These are phyloP conservation scores for Cosmopolites sordidus DNA, from an alignment of 2,888 invertebrate species.

Conservation along the genomic window DNA sequence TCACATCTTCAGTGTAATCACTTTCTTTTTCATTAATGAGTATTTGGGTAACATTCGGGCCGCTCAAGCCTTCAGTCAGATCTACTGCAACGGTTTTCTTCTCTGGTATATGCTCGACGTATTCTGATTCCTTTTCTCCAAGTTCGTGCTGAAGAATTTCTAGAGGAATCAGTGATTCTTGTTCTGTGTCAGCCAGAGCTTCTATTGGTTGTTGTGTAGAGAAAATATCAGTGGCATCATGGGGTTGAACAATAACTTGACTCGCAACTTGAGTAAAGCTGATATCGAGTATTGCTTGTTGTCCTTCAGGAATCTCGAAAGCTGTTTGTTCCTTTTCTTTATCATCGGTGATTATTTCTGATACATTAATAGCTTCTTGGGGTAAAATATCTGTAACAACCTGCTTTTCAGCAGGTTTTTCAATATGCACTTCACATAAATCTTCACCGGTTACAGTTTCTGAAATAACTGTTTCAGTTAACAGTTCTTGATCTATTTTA, in stretches of 20 bases:
- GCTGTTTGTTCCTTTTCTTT: slow-evolving; percentile 50
- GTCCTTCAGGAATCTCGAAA: slow-evolving; percentile 42
- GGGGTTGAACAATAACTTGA: slow-evolving; percentile 50
- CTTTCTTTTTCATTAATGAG: slow-evolving; percentile 50
- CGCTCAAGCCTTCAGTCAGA: slow-evolving; percentile 40
- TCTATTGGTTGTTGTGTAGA: slow-evolving; percentile 41
- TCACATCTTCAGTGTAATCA: slow-evolving; percentile 42
- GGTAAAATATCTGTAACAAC: slow-evolving; percentile 46
- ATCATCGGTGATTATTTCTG: slow-evolving; percentile 51
- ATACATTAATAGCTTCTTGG: slow-evolving; percentile 51
- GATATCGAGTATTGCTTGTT: slow-evolving; percentile 49
- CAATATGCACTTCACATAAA: slow-evolving; percentile 42
- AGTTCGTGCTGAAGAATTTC: slow-evolving; percentile 52
- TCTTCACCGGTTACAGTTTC: slow-evolving; percentile 56
- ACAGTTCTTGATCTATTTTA: slow-evolving; percentile 45
- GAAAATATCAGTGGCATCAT: slow-evolving; percentile 43
- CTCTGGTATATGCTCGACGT: slow-evolving; percentile 40
- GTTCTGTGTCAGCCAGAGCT: slow-evolving; percentile 50
- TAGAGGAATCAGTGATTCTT: slow-evolving; percentile 51
- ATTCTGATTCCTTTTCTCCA: slow-evolving; percentile 51
- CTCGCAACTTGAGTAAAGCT: slow-evolving; percentile 50
- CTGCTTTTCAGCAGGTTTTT: slow-evolving; percentile 31
- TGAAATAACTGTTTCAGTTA: slow-evolving; percentile 51
- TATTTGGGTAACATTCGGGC: slow-evolving; percentile 48
- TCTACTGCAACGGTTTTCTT: slow-evolving; percentile 42